phyloP scores from a whole-genome alignment of 2,888 invertebrate genomes.

The Erannis defoliaria region DNA sequence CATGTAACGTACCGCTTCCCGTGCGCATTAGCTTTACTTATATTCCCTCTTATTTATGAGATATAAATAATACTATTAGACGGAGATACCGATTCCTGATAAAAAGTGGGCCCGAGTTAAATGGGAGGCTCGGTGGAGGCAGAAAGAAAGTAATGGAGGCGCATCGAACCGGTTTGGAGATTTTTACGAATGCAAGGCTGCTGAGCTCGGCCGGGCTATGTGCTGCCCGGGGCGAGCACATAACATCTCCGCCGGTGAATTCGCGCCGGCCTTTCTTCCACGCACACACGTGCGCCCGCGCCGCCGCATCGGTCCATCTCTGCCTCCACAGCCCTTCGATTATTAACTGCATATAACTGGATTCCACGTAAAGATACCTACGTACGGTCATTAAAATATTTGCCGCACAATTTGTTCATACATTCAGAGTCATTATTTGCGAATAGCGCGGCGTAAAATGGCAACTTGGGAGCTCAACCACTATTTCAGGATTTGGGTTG shows the following conservation, averaged over 20 bases:
- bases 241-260: slow-evolving; percentile 80
- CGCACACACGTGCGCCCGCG: slow-evolving; percentile 56
- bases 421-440: slow-evolving; percentile 64
- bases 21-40: slow-evolving; percentile 83
- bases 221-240: slow-evolving; percentile 77
- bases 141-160: slow-evolving; percentile 87
- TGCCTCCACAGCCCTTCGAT: slow-evolving; percentile 52
- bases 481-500: slow-evolving; percentile 72
- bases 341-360: slow-evolving; percentile 79
- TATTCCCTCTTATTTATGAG: slow-evolving; percentile 85
- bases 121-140: slow-evolving; percentile 85
- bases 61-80: slow-evolving; percentile 87
- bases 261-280: slow-evolving; percentile 80
- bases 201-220: slow-evolving; percentile 70
- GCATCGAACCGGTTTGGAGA: slow-evolving; percentile 85
- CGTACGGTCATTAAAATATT: slow-evolving; percentile 74
- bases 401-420: slow-evolving; percentile 65
- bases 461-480: slow-evolving; percentile 56
- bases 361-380: slow-evolving; percentile 70
- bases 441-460: slow-evolving; percentile 64
- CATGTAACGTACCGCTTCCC: slow-evolving; percentile 82
- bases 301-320: slow-evolving; percentile 27
- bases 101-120: slow-evolving; percentile 86
- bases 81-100: slow-evolving; percentile 86
- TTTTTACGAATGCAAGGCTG: slow-evolving; percentile 87